phyloP scores from a whole-genome alignment of 1,140 invertebrate genomes.

The Acromyrmex echinatior region DNA sequence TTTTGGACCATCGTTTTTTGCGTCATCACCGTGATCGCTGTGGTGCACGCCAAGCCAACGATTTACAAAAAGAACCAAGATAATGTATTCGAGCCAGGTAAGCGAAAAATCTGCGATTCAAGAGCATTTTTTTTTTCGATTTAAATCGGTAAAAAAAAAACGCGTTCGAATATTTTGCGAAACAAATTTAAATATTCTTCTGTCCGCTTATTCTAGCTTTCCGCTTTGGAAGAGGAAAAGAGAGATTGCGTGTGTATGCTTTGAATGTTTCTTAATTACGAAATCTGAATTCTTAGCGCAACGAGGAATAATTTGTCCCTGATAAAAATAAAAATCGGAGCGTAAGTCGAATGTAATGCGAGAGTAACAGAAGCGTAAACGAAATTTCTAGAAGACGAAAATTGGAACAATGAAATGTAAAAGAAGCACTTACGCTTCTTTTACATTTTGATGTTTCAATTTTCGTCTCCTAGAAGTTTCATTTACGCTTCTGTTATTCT shows the following conservation, averaged over 20 bases:
- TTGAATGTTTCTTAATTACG: background rate
- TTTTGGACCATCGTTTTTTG: constrained; percentile 51
- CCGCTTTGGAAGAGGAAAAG: background rate
- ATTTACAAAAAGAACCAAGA: constrained; percentile 83
- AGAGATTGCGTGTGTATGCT: too few species aligned
- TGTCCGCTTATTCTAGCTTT: constrained; percentile 7
- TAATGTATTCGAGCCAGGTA: constrained; percentile 83
- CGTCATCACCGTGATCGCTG: constrained; percentile 64
- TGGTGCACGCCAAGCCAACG: constrained; percentile 78
- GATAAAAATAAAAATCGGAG: too few species aligned
- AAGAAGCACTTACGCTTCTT: too few species aligned
- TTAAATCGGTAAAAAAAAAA: constrained; percentile 34
- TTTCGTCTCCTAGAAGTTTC: too few species aligned
- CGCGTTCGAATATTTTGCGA: constrained; percentile 23
- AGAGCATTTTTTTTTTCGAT: background rate
- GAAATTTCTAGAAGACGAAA: too few species aligned
- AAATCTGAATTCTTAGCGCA: background rate
- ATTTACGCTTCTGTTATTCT: too few species aligned
- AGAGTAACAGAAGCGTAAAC: too few species aligned
- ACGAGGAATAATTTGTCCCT: background rate
- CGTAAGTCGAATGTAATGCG: too few species aligned
- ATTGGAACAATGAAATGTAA: too few species aligned
- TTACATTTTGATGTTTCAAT: too few species aligned
- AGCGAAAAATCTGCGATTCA: constrained; percentile 25
- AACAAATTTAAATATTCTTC: constrained; percentile 23